A percentile compares a stretch with the other conserved stretches of the same genome.
phyloP scores from a whole-genome alignment of 2,888 invertebrate genomes.

The Camptogramma bilineatum region DNA sequence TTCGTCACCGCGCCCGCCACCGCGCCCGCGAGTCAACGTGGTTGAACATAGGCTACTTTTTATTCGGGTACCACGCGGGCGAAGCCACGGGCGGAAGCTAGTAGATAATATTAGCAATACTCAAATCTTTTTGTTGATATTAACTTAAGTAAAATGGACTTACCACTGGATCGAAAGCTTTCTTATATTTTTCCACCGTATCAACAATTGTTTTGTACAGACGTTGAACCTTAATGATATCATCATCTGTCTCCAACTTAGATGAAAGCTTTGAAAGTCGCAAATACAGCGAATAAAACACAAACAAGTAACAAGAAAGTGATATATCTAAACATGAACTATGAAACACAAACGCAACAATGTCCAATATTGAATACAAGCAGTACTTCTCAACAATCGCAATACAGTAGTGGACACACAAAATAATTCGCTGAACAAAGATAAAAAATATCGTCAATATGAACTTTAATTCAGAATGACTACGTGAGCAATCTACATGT shows the following conservation, averaged over 20 bases:
- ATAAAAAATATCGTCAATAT: background rate
- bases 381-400: too few species aligned
- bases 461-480: background rate
- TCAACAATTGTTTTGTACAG: slow-evolving; percentile 18
- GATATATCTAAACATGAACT: background rate
- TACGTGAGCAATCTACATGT: background rate
- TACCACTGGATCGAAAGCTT: background rate
- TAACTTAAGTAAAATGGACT: too few species aligned
- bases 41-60: too few species aligned
- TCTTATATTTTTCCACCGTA: background rate
- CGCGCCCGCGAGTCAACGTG: too few species aligned
- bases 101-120: too few species aligned
- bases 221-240: background rate
- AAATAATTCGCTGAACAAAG: background rate
- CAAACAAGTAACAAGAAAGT: background rate
- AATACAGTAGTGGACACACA: fast-evolving
- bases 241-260: background rate
- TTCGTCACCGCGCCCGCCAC: too few species aligned
- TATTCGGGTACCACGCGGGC: too few species aligned
- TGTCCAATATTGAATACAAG: background rate
- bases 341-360: background rate
- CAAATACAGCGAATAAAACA: slow-evolving; percentile 3
- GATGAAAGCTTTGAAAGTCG: background rate
- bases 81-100: too few species aligned
- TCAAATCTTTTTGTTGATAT: too few species aligned